Base-by-base conservation (phyloP, 2,113 vertebrate species). In the Hystrix brachyura region DNA sequence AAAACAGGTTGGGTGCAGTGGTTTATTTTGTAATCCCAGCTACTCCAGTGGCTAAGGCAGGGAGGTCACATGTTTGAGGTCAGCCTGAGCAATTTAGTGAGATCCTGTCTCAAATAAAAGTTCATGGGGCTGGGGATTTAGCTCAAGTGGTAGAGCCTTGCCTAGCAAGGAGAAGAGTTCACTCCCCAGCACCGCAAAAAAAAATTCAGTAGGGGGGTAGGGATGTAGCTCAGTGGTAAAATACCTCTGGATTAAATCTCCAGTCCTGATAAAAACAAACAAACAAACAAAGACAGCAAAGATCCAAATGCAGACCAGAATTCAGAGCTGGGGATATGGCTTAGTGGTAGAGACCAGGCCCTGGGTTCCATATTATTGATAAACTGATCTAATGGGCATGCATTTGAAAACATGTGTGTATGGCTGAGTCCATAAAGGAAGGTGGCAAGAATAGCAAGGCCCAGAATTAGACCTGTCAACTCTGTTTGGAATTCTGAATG, bases 401-500 rank as follows among this genome's bases (percentile, higher is more conserved):
- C 4, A 17, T 23, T 9, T 23, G 85, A 67, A 57, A 55, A n/a
- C n/a, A 55, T 8, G 34, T 38, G 29, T 71, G 25, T 65, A n/a
- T 13, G 55, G 76, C 3, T 87, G 64, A 95, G 82, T 85, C 51
- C 7, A n/a, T 43, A 11, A 43, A 94, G 55, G 91, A 78, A 97
- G 60, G 38, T 43, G 43, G 85, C 48, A 10, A 86, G 87, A 93
- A 89, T 17, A 74, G 93, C 74, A 80, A 59, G 57, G 64, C 29
- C 55, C 55, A 34, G 80, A 86, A 89, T 87, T 84, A 95, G 94
- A 87, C 4, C 38, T 9, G 51, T 82, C 78, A 87, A 83, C 86
- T 96, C 93, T 87, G 87, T 69, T 43, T 60, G 93, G 91, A 74
- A 88, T 91, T 97, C 14, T 79, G 53, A 80, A 76, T 38, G 62